Evolutionary conservation across 2,797 vertebrate species (phyloP).

Genomic region (Gymnothorax javanicus): DNA sequence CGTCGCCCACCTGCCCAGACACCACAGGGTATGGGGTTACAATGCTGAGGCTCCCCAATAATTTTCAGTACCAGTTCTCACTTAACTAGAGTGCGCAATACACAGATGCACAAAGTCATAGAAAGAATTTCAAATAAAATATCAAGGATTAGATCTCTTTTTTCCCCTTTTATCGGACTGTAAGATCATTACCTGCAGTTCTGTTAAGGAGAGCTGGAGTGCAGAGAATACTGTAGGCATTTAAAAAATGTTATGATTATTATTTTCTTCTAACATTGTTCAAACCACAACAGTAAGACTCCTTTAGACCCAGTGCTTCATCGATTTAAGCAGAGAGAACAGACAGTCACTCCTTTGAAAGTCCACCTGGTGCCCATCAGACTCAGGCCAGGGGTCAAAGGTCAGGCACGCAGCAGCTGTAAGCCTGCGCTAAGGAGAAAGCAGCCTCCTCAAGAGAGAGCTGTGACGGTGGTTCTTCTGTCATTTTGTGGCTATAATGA

Average conservation of each 20-base stretch:
- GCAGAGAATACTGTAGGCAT: no score
- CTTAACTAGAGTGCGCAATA: not conserved
- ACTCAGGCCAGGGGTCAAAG: not conserved
- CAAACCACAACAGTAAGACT: not conserved
- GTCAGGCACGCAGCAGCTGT: not conserved
- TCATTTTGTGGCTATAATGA: not conserved
- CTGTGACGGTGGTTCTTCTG: not conserved
- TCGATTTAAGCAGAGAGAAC: not conserved
- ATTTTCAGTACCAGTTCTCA: no score
- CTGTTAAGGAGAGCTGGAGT: no score
- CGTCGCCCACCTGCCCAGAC: no score
- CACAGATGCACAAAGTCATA: not conserved
- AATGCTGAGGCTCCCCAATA: not conserved
- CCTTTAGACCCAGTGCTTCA: not conserved
- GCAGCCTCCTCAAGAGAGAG: not conserved
- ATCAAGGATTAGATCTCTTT: not conserved
- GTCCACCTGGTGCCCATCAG: not conserved
- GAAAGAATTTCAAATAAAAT: not conserved
- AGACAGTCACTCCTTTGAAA: not conserved
- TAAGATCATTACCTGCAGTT: no score
- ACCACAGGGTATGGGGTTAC: no score
- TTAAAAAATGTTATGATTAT: not conserved
- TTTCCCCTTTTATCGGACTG: no score
- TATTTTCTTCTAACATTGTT: not conserved
- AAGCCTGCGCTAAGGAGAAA: not conserved